phyloP scores from a whole-genome alignment of 2,888 invertebrate genomes.

The Metacarcinus magister region DNA sequence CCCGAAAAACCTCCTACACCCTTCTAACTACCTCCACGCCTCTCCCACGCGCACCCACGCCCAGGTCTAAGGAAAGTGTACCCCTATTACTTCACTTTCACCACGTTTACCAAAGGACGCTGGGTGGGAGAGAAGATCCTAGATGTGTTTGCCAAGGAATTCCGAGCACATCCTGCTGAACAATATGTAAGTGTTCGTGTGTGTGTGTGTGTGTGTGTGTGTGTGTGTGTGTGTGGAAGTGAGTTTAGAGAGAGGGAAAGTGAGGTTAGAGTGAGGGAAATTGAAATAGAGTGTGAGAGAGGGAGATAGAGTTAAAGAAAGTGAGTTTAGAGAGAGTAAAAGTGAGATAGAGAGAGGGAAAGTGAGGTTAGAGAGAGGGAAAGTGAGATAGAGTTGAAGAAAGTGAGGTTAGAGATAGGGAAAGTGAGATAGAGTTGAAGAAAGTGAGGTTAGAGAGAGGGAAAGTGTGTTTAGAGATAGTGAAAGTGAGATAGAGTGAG shows the following conservation, averaged over 20 bases:
- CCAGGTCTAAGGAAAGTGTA: slow-evolving; percentile 91
- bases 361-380: too few species aligned
- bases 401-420: too few species aligned
- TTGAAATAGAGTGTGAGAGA: neutral
- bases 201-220: slow-evolving; percentile 49
- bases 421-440: too few species aligned
- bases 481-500: neutral
- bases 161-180: slow-evolving; percentile 96
- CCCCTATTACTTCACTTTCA: slow-evolving; percentile 98
- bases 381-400: too few species aligned
- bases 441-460: slow-evolving; percentile 46
- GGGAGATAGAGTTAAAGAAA: too few species aligned
- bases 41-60: neutral
- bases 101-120: slow-evolving; percentile 97
- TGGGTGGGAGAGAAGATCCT: slow-evolving; percentile 97
- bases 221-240: slow-evolving; percentile 5
- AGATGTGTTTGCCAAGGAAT: slow-evolving; percentile 96
- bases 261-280: neutral
- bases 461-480: neutral
- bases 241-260: neutral
- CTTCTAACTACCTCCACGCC: neutral
- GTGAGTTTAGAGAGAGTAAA: too few species aligned
- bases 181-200: slow-evolving; percentile 88
- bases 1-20: too few species aligned
- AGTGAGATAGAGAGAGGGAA: too few species aligned